Evolutionary conservation across 2,113 vertebrate species (phyloP).

Genomic region (Chionomys nivalis): DNA sequence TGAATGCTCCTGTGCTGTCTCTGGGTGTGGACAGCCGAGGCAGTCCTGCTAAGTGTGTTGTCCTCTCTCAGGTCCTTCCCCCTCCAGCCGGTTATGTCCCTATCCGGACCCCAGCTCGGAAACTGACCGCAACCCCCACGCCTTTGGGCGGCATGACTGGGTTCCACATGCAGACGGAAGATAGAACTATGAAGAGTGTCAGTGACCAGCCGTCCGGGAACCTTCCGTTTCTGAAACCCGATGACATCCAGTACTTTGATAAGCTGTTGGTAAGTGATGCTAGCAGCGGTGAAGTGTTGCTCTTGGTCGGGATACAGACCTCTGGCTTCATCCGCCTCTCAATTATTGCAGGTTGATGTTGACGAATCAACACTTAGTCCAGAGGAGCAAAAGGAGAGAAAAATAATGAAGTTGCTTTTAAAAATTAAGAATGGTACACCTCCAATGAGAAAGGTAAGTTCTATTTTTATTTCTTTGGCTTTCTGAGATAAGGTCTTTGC

Average conservation of each 20-base stretch:
- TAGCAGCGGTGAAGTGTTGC: neutral
- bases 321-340: neutral
- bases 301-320: constrained; percentile 15
- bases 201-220: constrained; percentile 99
- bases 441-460: constrained; percentile 96
- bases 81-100: constrained; percentile 98
- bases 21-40: neutral
- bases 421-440: constrained; percentile 99
- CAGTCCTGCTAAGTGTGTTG: constrained; percentile 4
- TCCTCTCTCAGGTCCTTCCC: constrained; percentile 91
- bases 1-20: neutral
- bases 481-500: neutral
- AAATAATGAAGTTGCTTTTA: constrained; percentile 99
- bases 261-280: constrained; percentile 93
- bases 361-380: constrained; percentile 98
- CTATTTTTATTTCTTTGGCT: neutral
- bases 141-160: constrained; percentile 98
- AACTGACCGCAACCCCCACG: constrained; percentile 97
- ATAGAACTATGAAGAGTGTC: constrained; percentile 96
- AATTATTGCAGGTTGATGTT: constrained; percentile 93
- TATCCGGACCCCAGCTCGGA: constrained; percentile 97
- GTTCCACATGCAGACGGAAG: constrained; percentile 99
- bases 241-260: constrained; percentile 99
- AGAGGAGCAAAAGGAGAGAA: constrained; percentile 98
- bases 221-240: constrained; percentile 98